A percentile compares a stretch with the other conserved stretches of the same genome.
Evolutionary conservation across 2,113 vertebrate species (phyloP).

Genomic region (Callionymus lyra): DNA sequence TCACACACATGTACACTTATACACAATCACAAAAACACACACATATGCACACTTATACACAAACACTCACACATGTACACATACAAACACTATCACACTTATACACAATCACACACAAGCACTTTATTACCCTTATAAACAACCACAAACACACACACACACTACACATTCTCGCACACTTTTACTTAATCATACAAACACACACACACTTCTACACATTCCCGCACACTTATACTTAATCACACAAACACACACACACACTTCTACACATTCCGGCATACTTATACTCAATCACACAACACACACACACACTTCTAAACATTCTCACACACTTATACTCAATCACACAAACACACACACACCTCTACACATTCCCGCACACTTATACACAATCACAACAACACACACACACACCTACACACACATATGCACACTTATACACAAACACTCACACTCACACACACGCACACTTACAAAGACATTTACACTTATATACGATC

Average conservation of each 20-base stretch:
- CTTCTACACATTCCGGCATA: no score
- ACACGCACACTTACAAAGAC: background rate
- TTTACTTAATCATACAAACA: no score
- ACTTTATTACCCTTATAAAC: conserved; percentile 6
- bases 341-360: no score
- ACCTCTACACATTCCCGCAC: background rate
- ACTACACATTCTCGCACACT: no score
- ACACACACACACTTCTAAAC: conserved; percentile 4
- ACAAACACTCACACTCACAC: conserved; percentile 13
- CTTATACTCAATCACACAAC: no score
- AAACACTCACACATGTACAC: conserved; percentile 7
- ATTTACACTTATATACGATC: no score
- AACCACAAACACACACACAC: no score
- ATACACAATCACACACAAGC: conserved; percentile 4
- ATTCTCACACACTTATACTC: no score
- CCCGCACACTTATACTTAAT: no score
- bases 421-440: conserved; percentile 46
- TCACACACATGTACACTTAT: conserved; percentile 11
- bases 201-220: no score
- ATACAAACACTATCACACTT: no score
- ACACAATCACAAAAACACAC: no score
- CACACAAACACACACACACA: background rate
- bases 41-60: conserved; percentile 5
- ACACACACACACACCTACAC: background rate
- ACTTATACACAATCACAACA: background rate